Conservation (phyloP, 1,140 invertebrate genomes). For the Apis cerana region DNA sequence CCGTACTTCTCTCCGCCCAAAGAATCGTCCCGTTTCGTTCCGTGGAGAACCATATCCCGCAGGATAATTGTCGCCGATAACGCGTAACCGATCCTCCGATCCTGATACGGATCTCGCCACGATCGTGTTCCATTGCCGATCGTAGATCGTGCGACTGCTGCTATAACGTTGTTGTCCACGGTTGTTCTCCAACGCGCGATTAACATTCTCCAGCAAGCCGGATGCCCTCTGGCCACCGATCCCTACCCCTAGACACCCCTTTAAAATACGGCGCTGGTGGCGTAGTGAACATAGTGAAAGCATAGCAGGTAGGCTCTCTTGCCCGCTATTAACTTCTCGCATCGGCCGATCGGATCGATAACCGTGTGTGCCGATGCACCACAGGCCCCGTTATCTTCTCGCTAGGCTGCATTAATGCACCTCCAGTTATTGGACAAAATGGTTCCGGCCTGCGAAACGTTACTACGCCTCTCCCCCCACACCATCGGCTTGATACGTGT, state of each 20-base stretch:
- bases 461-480: background rate
- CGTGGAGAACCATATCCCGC: background rate
- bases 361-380: slow-evolving; percentile 55
- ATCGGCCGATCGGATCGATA: slow-evolving; percentile 65
- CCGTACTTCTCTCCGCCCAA: background rate
- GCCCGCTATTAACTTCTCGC: slow-evolving; percentile 65
- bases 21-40: slow-evolving; percentile 16
- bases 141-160: slow-evolving; percentile 34
- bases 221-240: slow-evolving; percentile 48
- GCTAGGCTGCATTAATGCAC: slow-evolving; percentile 76
- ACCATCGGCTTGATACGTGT: slow-evolving; percentile 2
- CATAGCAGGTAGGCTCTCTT: slow-evolving; percentile 27
- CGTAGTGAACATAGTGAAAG: background rate
- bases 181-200: slow-evolving; percentile 41
- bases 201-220: slow-evolving; percentile 36
- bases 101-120: slow-evolving; percentile 31
- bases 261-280: slow-evolving; percentile 59
- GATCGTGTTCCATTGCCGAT: slow-evolving; percentile 31
- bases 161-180: slow-evolving; percentile 34
- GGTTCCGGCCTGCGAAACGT: slow-evolving; percentile 59
- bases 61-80: slow-evolving; percentile 41
- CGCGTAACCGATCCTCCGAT: slow-evolving; percentile 16
- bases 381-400: slow-evolving; percentile 72
- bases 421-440: slow-evolving; percentile 76
- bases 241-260: slow-evolving; percentile 1